Evolutionary conservation across 2,797 vertebrate genomes (phyloP).

Genomic region (Crax fasciolata): DNA sequence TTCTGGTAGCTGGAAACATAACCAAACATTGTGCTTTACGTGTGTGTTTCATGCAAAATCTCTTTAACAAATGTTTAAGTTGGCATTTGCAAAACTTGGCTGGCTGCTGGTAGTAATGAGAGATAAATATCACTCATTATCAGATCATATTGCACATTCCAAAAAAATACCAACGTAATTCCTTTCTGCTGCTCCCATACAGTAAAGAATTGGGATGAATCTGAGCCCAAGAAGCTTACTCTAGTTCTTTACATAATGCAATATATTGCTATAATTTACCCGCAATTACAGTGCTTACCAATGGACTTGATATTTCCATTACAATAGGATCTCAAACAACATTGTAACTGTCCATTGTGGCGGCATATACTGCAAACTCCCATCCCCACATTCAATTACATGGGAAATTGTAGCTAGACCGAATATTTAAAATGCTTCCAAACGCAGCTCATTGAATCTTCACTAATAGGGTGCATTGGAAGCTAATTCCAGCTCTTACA

Average conservation of each 20-base stretch:
- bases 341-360: background rate
- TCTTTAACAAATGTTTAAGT: background rate
- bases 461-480: background rate
- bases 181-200: background rate
- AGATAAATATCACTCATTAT: background rate
- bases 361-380: background rate
- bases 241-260: background rate
- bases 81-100: background rate
- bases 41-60: background rate
- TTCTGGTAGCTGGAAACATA: background rate
- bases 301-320: background rate
- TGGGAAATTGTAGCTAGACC: background rate
- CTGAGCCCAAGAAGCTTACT: background rate
- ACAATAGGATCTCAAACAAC: background rate
- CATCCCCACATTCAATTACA: background rate
- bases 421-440: conserved; percentile 17
- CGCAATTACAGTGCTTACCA: background rate
- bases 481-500: background rate
- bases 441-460: background rate
- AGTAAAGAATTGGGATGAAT: background rate
- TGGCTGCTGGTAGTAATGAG: background rate
- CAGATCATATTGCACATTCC: background rate
- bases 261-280: background rate
- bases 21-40: rapidly evolving
- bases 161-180: background rate